Base-by-base conservation (phyloP, 2,113 vertebrate species). In the Neoarius graeffei region DNA sequence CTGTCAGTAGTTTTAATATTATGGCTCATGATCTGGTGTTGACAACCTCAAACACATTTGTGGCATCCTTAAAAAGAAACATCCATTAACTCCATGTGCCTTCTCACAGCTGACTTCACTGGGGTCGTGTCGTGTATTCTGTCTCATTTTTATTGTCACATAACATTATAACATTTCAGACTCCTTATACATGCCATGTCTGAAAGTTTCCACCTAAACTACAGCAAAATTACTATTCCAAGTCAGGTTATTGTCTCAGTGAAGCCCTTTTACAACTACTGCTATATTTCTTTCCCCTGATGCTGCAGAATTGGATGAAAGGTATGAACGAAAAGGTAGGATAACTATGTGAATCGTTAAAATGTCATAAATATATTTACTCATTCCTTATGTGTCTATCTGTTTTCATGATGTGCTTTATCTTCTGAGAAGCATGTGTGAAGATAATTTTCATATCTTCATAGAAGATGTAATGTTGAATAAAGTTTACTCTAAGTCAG, bases 241-340 rank as follows among this genome's bases (percentile, higher is more conserved):
- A 57, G 13, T 54, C 50, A 83, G 27, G 23, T 54, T 6, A 59
- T 20, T 56, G 73, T 71, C 74, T 62, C n/a, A 86, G 20, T 67
- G 23, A 67, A 64, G 23, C 66, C 7, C 66, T 83, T 85, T 89
- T 62, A 81, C 42, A 71, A 74, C 81, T 50, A 13, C 25, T 85
- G 4, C 35, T 82, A 62, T 85, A 85, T 86, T 93, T 94, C 91
- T 94, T 90, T 83, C 87, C 86, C 42, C 50, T 84, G 87, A 86
- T 92, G 92, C 92, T 88, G 88, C 85, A 90, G 30, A 71, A 89
- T 69, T 56, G 94, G 93, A 92, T 89, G 73, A 84, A 88, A 85
- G 91, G 90, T 89, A 92, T 77, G 35, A 81, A 54, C 23, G 20
- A 89, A 88, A 88, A 95, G 94, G 94, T 94, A 94, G 92, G 94